Evolutionary conservation across 2,888 invertebrate genomes (phyloP), one percentile per base, ranked within the genome.

Genomic region (Sinodicranocentrus sp.): DNA sequence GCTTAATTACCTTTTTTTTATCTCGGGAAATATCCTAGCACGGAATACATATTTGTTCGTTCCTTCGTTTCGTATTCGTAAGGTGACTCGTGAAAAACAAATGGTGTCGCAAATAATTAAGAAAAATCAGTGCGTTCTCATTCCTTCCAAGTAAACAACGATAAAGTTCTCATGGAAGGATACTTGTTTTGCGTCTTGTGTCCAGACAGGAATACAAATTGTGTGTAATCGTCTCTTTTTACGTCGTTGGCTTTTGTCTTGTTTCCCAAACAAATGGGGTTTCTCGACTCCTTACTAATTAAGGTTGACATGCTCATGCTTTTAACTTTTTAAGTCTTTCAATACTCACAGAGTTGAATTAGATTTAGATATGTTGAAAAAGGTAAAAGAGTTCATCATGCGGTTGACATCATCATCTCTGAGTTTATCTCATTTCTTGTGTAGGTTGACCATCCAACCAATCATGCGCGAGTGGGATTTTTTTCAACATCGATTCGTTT

Each of bases 331-430:
- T n/a, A n/a, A n/a, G n/a, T n/a, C n/a, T n/a, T n/a, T n/a, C n/a
- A n/a, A n/a, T n/a, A n/a, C n/a, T n/a, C n/a, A n/a, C n/a, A n/a
- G n/a, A n/a, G n/a, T n/a, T n/a, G n/a, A n/a, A n/a, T n/a, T n/a
- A n/a, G n/a, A n/a, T n/a, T n/a, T n/a, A n/a, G n/a, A n/a, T n/a
- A 13, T 39, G 39, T 39, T 39, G 33, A 15, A 48, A 48, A 48
- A 48, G 13, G n/a, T n/a, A 48, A n/a, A 48, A 48, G n/a, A 48
- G 48, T 48, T 48, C 48, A 48, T 48, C 48, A 48, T 57, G 57
- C 10, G 25, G 25, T 57, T 57, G 43, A 63, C 63, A 63, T 63
- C 44, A 67, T 67, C 67, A 23, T 67, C 19, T 33, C 67, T 2
- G n/a, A n/a, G n/a, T n/a, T 48, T 6, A 33, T 33, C 33, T 33